These are phyloP conservation scores for Salticus scenicus DNA, from an alignment of 2,888 invertebrate species.

Conservation along the genomic window DNA sequence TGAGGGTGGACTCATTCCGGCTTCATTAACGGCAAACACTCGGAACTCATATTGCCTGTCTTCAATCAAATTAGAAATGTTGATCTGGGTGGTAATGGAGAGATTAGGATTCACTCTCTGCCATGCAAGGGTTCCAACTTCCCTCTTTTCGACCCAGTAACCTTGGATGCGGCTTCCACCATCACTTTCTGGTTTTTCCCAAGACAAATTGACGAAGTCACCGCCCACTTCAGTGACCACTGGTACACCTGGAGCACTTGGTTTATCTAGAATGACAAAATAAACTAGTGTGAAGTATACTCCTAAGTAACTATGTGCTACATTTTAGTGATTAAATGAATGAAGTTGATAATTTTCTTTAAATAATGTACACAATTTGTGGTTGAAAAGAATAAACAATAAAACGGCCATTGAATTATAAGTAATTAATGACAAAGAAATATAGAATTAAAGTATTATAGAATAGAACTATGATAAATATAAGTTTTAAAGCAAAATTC, in stretches of 20 bases:
- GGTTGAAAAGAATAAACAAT: too few relatives aligned
- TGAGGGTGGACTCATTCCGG: slow-evolving; percentile 92
- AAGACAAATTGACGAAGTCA: slow-evolving; percentile 96
- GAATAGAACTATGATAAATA: too few relatives aligned
- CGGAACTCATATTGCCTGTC: slow-evolving; percentile 99
- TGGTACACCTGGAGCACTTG: slow-evolving; percentile 93
- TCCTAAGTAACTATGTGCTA: too few relatives aligned
- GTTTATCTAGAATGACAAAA: slow-evolving; percentile 80
- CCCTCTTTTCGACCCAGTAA: slow-evolving; percentile 99
- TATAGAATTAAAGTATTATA: too few relatives aligned
- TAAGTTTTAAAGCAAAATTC: too few relatives aligned
- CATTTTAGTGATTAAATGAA: too few relatives aligned
- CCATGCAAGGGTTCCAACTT: slow-evolving; percentile 91
- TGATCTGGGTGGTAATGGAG: slow-evolving; percentile 91
- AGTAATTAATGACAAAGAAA: too few relatives aligned
- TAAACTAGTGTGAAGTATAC: too few relatives aligned
- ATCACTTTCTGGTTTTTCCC: slow-evolving; percentile 94
- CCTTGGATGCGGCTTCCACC: slow-evolving; percentile 97
- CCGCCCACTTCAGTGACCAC: slow-evolving; percentile 95
- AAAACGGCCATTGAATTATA: too few relatives aligned
- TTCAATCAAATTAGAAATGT: slow-evolving; percentile 96
- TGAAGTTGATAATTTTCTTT: too few relatives aligned
- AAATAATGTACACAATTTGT: too few relatives aligned
- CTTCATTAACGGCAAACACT: slow-evolving; percentile 96
- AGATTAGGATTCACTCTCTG: slow-evolving; percentile 86